These are phyloP conservation scores for Ctenicera cuprea DNA, from an alignment of 2,888 invertebrate species.

Conservation along the genomic window DNA sequence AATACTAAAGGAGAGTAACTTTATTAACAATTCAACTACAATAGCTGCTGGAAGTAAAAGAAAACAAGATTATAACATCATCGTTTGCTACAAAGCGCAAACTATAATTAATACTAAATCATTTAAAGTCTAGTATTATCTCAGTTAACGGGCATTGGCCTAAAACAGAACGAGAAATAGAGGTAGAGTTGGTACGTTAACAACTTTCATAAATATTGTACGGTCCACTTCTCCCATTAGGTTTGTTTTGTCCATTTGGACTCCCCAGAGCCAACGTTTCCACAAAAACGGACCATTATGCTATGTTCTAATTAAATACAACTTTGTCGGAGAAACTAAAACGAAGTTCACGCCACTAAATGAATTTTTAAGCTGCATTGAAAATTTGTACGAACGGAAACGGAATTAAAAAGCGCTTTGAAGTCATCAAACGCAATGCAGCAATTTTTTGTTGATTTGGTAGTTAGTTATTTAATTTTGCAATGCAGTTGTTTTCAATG, in stretches of 20 bases:
- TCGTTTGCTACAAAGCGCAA: background rate
- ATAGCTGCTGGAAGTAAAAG: too few species aligned
- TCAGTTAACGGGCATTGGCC: background rate
- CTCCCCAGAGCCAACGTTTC: slow-evolving; percentile 5
- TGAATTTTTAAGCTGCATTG: slow-evolving; percentile 9
- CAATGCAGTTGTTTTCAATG: too few species aligned
- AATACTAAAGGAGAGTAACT: too few species aligned
- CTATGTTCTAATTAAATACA: slow-evolving; percentile 8
- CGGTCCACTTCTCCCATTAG: slow-evolving; percentile 8
- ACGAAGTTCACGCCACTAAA: background rate
- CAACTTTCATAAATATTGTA: slow-evolving; percentile 10
- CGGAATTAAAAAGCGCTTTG: slow-evolving; percentile 7
- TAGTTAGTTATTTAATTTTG: background rate
- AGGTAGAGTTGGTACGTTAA: background rate
- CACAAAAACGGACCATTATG: slow-evolving; percentile 8
- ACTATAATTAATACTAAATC: slow-evolving; percentile 7
- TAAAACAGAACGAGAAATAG: background rate
- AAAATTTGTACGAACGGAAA: slow-evolving; percentile 3
- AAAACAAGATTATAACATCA: too few species aligned
- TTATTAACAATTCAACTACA: too few species aligned
- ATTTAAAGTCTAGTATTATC: background rate
- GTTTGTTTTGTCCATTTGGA: slow-evolving; percentile 13
- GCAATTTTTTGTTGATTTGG: background rate
- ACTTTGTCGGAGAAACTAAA: slow-evolving; percentile 1
- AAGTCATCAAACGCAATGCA: background rate